Evolutionary conservation across 2,888 invertebrate species (phyloP).

Genomic region (Clitarchus hookeri): DNA sequence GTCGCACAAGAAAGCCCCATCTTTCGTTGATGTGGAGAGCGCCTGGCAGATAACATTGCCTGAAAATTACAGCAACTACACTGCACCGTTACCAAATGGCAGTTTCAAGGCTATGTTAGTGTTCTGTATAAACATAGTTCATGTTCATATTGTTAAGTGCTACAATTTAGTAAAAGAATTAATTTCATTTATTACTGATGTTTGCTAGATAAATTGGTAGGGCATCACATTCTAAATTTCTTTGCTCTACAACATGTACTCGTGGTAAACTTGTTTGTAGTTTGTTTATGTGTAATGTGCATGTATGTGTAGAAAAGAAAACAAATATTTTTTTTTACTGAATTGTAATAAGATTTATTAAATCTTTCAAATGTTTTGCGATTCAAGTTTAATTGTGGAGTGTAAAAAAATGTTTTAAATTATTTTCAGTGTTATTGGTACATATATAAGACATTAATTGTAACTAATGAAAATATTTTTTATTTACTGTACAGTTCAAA

Average conservation of each 20-base stretch:
- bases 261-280: no score
- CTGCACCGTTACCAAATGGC: conserved; percentile 17
- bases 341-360: no score
- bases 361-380: no score
- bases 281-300: no score
- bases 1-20: conserved; percentile 83
- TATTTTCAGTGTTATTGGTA: background rate
- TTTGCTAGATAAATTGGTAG: background rate
- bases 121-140: background rate
- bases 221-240: no score
- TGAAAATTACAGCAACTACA: conserved; percentile 35
- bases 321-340: no score
- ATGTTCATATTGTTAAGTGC: no score
- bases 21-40: conserved; percentile 62
- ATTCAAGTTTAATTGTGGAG: no score
- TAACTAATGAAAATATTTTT: background rate
- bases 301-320: no score
- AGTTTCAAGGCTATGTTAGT: conserved; percentile 23
- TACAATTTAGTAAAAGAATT: background rate
- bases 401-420: background rate
- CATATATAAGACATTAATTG: background rate
- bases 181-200: background rate
- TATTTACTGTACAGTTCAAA: conserved; percentile 64
- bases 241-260: no score
- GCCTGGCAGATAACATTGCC: conserved; percentile 18